Evolutionary conservation across 2,888 invertebrate species (phyloP).

Genomic region (Macrosoma leucophasiata): DNA sequence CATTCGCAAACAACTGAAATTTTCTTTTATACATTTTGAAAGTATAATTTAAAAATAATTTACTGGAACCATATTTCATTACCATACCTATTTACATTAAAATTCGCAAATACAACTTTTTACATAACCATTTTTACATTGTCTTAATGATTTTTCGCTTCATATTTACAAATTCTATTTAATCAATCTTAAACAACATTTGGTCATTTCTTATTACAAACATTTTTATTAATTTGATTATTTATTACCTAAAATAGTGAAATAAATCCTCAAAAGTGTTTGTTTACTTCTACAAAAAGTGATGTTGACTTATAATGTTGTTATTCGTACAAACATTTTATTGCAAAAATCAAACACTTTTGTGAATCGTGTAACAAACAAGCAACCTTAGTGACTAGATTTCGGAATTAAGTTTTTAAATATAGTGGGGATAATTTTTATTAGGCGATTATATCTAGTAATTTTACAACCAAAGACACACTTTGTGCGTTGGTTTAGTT

Average conservation of each 20-base stretch:
- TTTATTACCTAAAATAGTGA: constrained; percentile 7
- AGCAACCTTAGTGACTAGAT: no score
- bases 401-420: no score
- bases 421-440: no score
- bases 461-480: no score
- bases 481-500: no score
- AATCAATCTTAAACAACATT: constrained; percentile 61
- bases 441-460: no score
- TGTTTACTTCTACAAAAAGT: no score
- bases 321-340: no score
- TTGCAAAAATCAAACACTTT: no score
- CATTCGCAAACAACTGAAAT: constrained; percentile 60
- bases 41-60: constrained; percentile 59
- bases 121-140: constrained; percentile 51
- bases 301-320: no score
- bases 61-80: constrained; percentile 52
- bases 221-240: constrained; percentile 39
- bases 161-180: constrained; percentile 42
- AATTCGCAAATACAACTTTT: constrained; percentile 68
- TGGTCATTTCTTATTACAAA: constrained; percentile 68
- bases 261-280: constrained; percentile 8
- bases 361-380: no score
- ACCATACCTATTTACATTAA: constrained; percentile 57
- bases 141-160: constrained; percentile 44
- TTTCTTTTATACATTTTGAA: constrained; percentile 49